These are phyloP conservation scores for Seladonia tumulorum DNA, from an alignment of 2,888 invertebrate genomes.

Conservation along the genomic window DNA sequence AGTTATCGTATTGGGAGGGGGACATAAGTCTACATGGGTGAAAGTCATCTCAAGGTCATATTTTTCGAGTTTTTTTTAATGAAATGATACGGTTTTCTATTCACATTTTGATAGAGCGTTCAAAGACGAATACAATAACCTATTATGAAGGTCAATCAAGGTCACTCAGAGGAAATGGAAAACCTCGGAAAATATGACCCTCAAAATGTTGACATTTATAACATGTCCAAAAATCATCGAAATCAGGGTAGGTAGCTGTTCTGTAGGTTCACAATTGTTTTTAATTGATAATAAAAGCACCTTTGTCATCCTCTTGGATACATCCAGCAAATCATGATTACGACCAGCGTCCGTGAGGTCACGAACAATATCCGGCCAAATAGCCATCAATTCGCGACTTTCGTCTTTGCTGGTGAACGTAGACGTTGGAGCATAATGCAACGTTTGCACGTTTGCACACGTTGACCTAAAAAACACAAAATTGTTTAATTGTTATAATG, in stretches of 20 bases:
- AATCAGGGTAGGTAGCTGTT: not conserved
- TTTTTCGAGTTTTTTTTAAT: no score
- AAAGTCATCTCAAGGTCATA: not conserved
- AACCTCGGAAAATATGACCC: no score
- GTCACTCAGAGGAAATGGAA: no score
- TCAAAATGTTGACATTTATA: not conserved
- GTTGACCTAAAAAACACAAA: slow-evolving; percentile 31
- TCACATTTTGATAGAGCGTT: no score
- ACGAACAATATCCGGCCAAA: slow-evolving; percentile 94
- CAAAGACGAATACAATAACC: not conserved
- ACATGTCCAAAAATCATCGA: not conserved
- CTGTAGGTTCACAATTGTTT: not conserved
- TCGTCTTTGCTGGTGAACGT: slow-evolving; percentile 91
- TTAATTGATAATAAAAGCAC: slow-evolving; percentile 82
- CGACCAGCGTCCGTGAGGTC: slow-evolving; percentile 92
- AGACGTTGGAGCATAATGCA: slow-evolving; percentile 81
- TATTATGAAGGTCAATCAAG: not conserved
- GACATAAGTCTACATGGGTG: no score
- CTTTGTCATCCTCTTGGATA: slow-evolving; percentile 92
- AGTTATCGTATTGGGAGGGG: no score
- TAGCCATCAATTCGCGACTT: slow-evolving; percentile 93
- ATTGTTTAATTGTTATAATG: not conserved
- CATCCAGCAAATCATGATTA: slow-evolving; percentile 91
- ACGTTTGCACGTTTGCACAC: slow-evolving; percentile 49
- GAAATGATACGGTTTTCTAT: not conserved